phyloP scores from a whole-genome alignment of 2,888 invertebrate species.

The Caenorhabditis afra region DNA sequence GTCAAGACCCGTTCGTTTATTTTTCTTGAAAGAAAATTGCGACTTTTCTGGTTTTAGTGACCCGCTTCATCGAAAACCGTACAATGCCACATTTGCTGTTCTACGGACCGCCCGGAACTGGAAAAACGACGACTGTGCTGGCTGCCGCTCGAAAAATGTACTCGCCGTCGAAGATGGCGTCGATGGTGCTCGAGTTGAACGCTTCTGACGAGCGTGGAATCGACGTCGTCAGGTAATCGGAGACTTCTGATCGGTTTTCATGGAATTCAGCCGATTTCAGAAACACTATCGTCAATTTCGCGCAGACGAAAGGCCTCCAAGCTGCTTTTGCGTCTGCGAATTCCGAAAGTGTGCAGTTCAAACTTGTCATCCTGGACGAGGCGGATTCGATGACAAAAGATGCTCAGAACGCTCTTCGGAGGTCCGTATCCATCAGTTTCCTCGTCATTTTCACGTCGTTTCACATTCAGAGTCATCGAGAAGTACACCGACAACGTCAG shows the following conservation, averaged over 20 bases:
- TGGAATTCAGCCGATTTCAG: conserved; percentile 16
- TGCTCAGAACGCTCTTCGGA: conserved; percentile 96
- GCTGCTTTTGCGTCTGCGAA: conserved; percentile 32
- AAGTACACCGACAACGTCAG: conserved; percentile 98
- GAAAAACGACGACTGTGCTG: conserved; percentile 96
- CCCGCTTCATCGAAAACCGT: conserved; percentile 88
- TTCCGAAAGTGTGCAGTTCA: conserved; percentile 82
- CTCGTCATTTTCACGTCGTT: neutral
- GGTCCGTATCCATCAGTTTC: conserved; percentile 84
- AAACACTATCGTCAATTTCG: conserved; percentile 64
- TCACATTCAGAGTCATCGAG: conserved; percentile 88
- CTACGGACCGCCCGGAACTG: conserved; percentile 97
- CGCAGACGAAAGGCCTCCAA: conserved; percentile 88
- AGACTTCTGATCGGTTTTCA: neutral
- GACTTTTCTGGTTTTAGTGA: too few relatives aligned
- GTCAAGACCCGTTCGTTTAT: conserved; percentile 90
- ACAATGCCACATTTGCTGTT: conserved; percentile 95
- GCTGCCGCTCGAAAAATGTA: conserved; percentile 95
- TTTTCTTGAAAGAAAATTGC: neutral
- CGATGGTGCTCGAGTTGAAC: conserved; percentile 93
- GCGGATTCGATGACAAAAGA: conserved; percentile 99
- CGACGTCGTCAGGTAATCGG: conserved; percentile 60
- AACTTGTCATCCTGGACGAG: conserved; percentile 96
- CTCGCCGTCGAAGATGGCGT: conserved; percentile 90
- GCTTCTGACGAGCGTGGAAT: conserved; percentile 96